Evolutionary conservation across 1,140 invertebrate species (phyloP).

Genomic region (Onthophagus taurus): DNA sequence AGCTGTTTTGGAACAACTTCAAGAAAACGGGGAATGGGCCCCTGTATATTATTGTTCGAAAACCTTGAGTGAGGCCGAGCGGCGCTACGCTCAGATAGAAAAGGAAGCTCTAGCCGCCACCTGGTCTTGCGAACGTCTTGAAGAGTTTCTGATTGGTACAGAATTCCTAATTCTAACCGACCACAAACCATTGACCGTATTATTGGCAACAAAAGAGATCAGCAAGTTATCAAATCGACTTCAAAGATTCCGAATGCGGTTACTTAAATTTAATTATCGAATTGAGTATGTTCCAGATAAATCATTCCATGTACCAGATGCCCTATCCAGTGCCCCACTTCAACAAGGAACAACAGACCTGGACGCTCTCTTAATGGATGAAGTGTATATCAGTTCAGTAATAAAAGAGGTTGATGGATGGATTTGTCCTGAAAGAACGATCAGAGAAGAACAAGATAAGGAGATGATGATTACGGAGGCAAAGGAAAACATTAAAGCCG

Average conservation of each 20-base stretch:
- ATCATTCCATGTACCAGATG: conserved; percentile 30
- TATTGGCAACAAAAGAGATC: conserved; percentile 28
- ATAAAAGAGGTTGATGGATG: too few species aligned
- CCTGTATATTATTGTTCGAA: conserved; percentile 36
- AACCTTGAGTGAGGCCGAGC: conserved; percentile 30
- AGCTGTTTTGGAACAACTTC: conserved; percentile 10
- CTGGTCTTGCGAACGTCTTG: conserved; percentile 32
- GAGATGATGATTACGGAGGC: conserved; percentile 16
- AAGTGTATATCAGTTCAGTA: too few species aligned
- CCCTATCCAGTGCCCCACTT: conserved; percentile 25
- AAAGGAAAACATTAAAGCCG: conserved; percentile 14
- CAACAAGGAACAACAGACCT: too few species aligned
- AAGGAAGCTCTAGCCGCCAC: conserved; percentile 36
- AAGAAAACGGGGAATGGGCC: conserved; percentile 11
- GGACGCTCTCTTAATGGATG: too few species aligned
- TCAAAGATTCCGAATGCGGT: conserved; percentile 33
- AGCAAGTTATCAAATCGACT: conserved; percentile 33
- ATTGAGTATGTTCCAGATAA: conserved; percentile 30
- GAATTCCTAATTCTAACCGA: conserved; percentile 23
- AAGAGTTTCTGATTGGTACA: conserved; percentile 25
- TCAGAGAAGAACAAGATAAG: conserved; percentile 16
- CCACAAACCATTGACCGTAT: conserved; percentile 27
- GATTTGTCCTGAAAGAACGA: conserved; percentile 17
- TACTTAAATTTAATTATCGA: conserved; percentile 33
- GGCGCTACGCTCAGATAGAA: conserved; percentile 38